Percentiles rank a stretch among this genome's conserved stretches.
phyloP scores from a whole-genome alignment of 53 echinoderm and acorn worm genomes.

The Luidia sarsii region DNA sequence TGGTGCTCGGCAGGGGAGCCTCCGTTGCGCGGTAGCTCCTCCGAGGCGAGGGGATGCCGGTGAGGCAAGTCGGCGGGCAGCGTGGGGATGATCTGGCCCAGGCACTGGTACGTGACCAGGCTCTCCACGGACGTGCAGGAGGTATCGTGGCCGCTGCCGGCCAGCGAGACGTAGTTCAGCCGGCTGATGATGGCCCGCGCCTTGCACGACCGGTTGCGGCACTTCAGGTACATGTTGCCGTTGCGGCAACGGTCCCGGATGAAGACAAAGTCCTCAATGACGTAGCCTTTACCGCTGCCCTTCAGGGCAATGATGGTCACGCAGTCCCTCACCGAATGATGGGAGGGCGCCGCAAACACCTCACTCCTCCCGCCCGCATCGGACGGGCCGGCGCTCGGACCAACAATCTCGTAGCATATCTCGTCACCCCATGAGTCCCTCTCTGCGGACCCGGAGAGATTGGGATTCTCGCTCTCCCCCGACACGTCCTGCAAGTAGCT shows the following conservation, averaged over 20 bases:
- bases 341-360: neutral
- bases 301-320: constrained; percentile 39
- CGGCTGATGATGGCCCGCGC: constrained; percentile 44
- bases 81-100: constrained; percentile 6
- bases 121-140: neutral
- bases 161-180: constrained; percentile 34
- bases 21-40: neutral
- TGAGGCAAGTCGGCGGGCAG: neutral
- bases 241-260: constrained; percentile 34
- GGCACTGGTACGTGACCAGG: neutral
- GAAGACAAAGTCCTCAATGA: constrained; percentile 33
- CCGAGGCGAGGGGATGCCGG: neutral
- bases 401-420: too few relatives aligned
- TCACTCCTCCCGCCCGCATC: neutral
- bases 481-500: neutral
- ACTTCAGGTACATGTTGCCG: constrained; percentile 45
- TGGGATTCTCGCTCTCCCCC: too few relatives aligned
- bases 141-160: constrained; percentile 20
- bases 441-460: too few relatives aligned
- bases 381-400: too few relatives aligned
- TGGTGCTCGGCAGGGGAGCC: neutral
- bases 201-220: constrained; percentile 37
- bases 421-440: too few relatives aligned
- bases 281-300: constrained; percentile 30
- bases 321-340: neutral